phyloP scores from a whole-genome alignment of 2,113 vertebrate species.

The Geothlypis trichas region DNA sequence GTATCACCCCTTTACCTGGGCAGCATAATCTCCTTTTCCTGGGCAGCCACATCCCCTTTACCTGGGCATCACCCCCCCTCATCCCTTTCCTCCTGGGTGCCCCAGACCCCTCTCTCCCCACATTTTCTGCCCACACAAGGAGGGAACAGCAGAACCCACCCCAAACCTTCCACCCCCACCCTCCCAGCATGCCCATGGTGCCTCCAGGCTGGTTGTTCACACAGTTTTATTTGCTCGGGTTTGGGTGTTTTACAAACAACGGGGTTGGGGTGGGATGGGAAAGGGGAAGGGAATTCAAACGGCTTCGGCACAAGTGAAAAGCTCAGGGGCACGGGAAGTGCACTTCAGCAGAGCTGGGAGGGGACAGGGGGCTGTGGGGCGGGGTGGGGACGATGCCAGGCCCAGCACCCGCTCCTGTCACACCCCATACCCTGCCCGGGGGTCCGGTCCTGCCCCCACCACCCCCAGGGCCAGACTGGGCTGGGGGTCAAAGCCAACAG shows the following conservation, averaged over 20 bases:
- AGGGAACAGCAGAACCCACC: neutral
- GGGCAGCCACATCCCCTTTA: neutral
- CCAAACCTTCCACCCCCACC: neutral
- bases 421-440: neutral
- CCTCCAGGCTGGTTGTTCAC: conserved; percentile 55
- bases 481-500: neutral
- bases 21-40: neutral
- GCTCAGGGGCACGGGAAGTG: conserved; percentile 60
- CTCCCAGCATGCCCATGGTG: neutral
- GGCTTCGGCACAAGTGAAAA: conserved; percentile 64
- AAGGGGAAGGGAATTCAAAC: neutral
- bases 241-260: conserved; percentile 60
- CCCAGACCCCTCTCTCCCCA: fast-evolving
- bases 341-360: conserved; percentile 55
- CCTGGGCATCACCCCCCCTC: neutral
- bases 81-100: neutral
- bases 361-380: neutral
- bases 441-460: neutral
- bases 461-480: fast-evolving
- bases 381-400: neutral
- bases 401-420: neutral
- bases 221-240: conserved; percentile 78
- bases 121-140: neutral
- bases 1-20: too few species aligned
- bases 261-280: neutral